These are phyloP conservation scores for Pedicia rivosa DNA, from an alignment of 2,888 invertebrate genomes.

Conservation along the genomic window DNA sequence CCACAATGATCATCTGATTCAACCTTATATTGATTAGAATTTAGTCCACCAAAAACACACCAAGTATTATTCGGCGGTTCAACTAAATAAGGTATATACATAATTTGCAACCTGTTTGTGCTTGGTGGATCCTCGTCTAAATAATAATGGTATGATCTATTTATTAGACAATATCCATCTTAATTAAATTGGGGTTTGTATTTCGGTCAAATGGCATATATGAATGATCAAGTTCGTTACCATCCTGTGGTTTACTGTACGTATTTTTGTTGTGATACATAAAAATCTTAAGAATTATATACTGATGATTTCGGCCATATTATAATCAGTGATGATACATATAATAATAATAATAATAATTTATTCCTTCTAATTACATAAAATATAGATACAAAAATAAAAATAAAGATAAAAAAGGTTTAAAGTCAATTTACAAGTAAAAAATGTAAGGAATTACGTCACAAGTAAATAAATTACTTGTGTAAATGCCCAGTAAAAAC, in stretches of 20 bases:
- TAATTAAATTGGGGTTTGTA: conserved; percentile 21
- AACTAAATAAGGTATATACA: conserved; percentile 41
- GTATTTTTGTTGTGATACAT: conserved; percentile 12
- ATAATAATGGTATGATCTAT: conserved; percentile 11
- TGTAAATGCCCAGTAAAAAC: too few relatives aligned
- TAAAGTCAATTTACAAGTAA: too few relatives aligned
- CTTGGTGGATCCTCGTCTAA: conserved; percentile 7
- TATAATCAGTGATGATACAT: too few relatives aligned
- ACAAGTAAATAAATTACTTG: too few relatives aligned
- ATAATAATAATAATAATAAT: too few relatives aligned
- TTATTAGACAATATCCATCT: conserved; percentile 15
- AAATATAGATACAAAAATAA: too few relatives aligned
- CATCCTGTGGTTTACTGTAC: neutral
- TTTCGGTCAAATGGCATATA: conserved; percentile 20
- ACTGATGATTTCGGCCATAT: too few relatives aligned
- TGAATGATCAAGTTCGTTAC: conserved; percentile 23
- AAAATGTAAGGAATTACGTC: too few relatives aligned
- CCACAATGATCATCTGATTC: conserved; percentile 37
- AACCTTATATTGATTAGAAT: conserved; percentile 17
- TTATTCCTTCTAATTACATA: too few relatives aligned
- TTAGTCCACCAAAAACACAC: conserved; percentile 40
- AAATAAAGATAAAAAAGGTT: too few relatives aligned
- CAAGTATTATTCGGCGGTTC: conserved; percentile 34
- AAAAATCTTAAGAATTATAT: conserved; percentile 24
- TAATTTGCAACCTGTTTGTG: conserved; percentile 27